phyloP scores from a whole-genome alignment of 2,113 vertebrate genomes.

The Podarcis raffonei region DNA sequence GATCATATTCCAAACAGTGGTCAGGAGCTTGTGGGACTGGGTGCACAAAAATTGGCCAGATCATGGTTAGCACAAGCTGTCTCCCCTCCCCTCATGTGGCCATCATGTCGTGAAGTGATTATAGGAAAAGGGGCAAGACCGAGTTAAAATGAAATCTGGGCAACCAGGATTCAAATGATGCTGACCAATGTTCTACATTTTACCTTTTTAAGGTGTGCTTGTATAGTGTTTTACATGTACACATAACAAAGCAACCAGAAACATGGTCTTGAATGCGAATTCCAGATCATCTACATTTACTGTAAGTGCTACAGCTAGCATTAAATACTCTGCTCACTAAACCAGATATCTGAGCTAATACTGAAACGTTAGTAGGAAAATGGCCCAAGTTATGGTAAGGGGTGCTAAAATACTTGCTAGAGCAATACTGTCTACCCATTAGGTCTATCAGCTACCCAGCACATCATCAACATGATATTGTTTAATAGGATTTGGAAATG shows the following conservation, averaged over 20 bases:
- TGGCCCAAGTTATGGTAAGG: too few relatives aligned
- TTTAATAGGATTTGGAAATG: neutral
- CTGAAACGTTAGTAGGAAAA: neutral
- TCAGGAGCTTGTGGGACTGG: neutral
- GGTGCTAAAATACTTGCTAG: neutral
- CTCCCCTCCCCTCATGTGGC: neutral
- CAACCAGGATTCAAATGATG: neutral
- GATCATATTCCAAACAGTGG: neutral
- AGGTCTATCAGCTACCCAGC: neutral
- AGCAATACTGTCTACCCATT: neutral
- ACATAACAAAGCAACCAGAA: neutral
- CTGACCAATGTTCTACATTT: neutral
- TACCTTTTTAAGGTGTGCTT: neutral
- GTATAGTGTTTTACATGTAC: neutral
- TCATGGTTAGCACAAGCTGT: neutral
- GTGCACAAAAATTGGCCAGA: neutral
- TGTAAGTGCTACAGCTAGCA: neutral
- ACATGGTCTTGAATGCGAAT: neutral
- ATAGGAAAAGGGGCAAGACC: neutral
- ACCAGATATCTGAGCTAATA: neutral
- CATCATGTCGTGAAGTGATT: neutral
- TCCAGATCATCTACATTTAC: neutral
- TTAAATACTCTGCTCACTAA: neutral
- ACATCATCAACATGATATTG: neutral
- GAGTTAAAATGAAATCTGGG: neutral